Base-by-base conservation (phyloP, 2,888 invertebrate genomes). In the Phrixothrix hirtus region DNA sequence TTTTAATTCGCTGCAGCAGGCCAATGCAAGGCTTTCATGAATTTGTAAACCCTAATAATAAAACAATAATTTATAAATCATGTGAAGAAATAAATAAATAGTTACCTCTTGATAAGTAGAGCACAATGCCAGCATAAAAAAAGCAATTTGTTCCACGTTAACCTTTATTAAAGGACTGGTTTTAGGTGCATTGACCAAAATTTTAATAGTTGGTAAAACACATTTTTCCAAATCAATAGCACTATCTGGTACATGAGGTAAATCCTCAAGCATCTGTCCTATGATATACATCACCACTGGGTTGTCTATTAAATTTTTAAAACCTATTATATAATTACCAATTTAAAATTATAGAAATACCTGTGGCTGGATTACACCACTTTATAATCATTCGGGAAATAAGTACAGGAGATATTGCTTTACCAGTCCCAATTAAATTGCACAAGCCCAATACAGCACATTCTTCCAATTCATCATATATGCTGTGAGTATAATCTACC, bases 111-210 rank as follows among this genome's bases (percentile, higher is more conserved):
- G 17, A 16, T 44, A 52, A 11, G 38, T 41, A 11, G 21, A 44
- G 9, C 48, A 52, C 6, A 56, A 21, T 11, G 43, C 21, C 9
- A 56, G 43, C 58, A 94, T 82, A 65, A 92, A 88, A 41, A 83
- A 82, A 0, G 87, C 83, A 0, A 93, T 85, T 29, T 86, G 85
- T 41, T 86, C 83, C 1, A 86, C 80, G 63, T 91, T 85, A 17
- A 94, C 84, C 60, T 88, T 86, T 1, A 83, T 80, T 2, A 93
- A 74, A 0, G 91, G 89, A 59, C 90, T 90, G 39, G 81, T 84
- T 2, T 82, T 79, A 0, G 91, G 91, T 0, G 92, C 90, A 58
- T 85, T 83, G 7, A 86, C 81, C 2, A 94, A 75, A 0, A 85
- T 82, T 14, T 82, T 80, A 1, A 94, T 70, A 0, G 89, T 90